Conservation (phyloP, 2,888 invertebrate genomes). For the Amblyjoppa fuscipennis region DNA sequence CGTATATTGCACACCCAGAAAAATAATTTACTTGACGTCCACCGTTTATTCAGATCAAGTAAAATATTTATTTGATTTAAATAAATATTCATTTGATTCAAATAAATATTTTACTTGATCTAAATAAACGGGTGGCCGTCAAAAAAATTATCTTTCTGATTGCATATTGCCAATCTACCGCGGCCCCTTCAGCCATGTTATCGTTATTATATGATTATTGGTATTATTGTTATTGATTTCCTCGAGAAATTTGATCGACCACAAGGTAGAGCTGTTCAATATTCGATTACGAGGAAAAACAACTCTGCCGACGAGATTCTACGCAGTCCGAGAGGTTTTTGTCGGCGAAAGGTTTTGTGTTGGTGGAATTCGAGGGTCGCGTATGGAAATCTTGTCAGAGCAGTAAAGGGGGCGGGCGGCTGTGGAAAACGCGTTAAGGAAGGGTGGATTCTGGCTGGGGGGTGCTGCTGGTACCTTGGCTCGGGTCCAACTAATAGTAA, state of each 20-base stretch:
- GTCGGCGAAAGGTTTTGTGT: conserved; percentile 34
- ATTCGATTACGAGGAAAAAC: conserved; percentile 37
- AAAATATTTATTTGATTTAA: too few relatives aligned
- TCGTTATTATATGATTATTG: too few relatives aligned
- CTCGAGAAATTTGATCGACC: conserved; percentile 30
- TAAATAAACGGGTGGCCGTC: too few relatives aligned
- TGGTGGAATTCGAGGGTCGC: conserved; percentile 48
- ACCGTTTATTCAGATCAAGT: too few relatives aligned
- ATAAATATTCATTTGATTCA: too few relatives aligned
- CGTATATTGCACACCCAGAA: too few relatives aligned
- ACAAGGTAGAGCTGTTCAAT: conserved; percentile 26
- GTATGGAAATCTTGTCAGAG: conserved; percentile 58
- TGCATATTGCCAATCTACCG: too few relatives aligned
- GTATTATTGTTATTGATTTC: background rate
- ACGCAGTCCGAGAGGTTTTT: conserved; percentile 5
- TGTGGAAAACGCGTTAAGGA: conserved; percentile 43
- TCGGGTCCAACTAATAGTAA: conserved; percentile 81
- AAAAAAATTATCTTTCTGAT: too few relatives aligned
- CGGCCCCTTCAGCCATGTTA: too few relatives aligned
- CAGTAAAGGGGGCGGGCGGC: background rate
- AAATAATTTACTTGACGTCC: too few relatives aligned
- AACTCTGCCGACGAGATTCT: background rate
- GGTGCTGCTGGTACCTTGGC: conserved; percentile 75
- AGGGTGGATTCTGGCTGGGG: conserved; percentile 57
- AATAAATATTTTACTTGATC: too few relatives aligned